Evolutionary conservation across 2,888 invertebrate species (phyloP), one percentile per base, ranked within the genome.

Genomic region (Lithosia quadra): DNA sequence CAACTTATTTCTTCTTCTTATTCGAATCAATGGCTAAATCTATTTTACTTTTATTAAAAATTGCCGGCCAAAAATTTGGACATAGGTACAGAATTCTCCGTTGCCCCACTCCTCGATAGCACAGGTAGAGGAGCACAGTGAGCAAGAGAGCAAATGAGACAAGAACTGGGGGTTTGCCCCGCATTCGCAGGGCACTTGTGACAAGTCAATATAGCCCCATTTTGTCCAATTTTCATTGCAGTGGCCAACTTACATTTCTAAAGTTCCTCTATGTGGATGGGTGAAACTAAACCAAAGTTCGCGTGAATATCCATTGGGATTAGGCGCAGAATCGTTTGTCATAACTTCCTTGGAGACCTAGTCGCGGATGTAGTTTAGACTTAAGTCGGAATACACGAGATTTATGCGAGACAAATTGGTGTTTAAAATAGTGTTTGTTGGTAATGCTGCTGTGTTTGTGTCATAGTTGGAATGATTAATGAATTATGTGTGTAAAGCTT

Each of bases 301-400:
- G 66, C 69, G 74, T 76, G 80, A 73, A 80, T 79, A 78, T 73
- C 73, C 78, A 69, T 71, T 69, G 69, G 80, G 78, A 78, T 80
- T 80, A 78, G 65, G 61, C 65, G 61, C 21, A 36, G 59, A 62
- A 71, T 69, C 75, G 73, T 80, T 80, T 79, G 79, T 81, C 81
- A 80, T 73, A 81, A 79, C 70, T 79, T 79, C 60, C 69, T 65
- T 39, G 74, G 77, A 82, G 74, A 80, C 80, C 80, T 78, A 71
- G 68, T 69, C 69, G 58, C 58, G 34, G 64, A 58, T 71, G 69
- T 79, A 69, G 66, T n/a, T 77, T 66, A 78, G 71, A 73, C 60
- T 79, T 79, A 71, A 62, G 62, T 61, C 43, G 65, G 71, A 71
- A 72, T 69, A 69, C 57, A 39, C 53, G 61, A 63, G 62, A 78